Evolutionary conservation across 1,140 invertebrate genomes (phyloP).

Genomic region (Chironomus striatipennis): DNA sequence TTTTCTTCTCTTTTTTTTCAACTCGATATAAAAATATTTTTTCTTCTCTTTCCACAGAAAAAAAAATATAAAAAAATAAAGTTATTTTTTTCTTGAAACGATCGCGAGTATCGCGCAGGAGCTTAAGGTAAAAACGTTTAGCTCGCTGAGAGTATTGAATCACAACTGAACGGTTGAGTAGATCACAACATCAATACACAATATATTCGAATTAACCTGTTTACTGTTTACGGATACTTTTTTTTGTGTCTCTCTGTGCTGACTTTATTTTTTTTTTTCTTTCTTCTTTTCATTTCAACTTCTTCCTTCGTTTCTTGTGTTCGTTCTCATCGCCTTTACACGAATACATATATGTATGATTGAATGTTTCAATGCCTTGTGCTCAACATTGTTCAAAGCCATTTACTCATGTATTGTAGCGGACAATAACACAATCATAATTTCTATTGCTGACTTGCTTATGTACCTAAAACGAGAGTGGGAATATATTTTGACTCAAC

Average conservation of each 20-base stretch:
- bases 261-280: background rate
- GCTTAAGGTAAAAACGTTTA: background rate
- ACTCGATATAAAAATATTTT: background rate
- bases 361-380: background rate
- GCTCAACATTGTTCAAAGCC: background rate
- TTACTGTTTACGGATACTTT: slow-evolving; percentile 16
- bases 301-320: background rate
- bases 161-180: slow-evolving; percentile 21
- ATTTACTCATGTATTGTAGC: background rate
- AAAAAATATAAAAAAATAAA: slow-evolving; percentile 15
- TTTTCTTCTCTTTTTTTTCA: background rate
- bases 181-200: slow-evolving; percentile 7
- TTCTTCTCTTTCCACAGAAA: background rate
- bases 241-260: background rate
- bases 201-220: slow-evolving; percentile 20
- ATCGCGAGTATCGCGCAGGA: background rate
- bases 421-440: background rate
- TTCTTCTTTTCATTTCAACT: too few species aligned
- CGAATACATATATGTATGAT: too few species aligned
- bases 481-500: slow-evolving; percentile 8
- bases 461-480: background rate
- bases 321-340: too few species aligned
- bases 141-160: slow-evolving; percentile 18
- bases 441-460: background rate
- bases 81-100: background rate